These are phyloP conservation scores for Philhelius pedissequus DNA, from an alignment of 2,888 invertebrate genomes.

Conservation along the genomic window DNA sequence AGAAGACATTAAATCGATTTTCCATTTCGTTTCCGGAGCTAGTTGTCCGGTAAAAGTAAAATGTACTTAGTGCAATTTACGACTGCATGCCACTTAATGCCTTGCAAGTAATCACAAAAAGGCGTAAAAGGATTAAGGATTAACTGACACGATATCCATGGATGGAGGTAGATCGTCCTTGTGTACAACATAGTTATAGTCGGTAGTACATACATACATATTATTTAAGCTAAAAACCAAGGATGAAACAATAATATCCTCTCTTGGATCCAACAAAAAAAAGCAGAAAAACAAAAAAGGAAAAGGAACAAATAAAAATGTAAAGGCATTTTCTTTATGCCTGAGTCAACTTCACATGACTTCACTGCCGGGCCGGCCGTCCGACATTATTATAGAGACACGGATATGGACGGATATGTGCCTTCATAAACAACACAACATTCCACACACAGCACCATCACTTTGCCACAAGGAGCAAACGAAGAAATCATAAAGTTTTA, in stretches of 20 bases:
- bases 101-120: slow-evolving; percentile 63
- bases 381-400: slow-evolving; percentile 29
- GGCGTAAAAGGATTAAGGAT: slow-evolving; percentile 68
- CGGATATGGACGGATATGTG: slow-evolving; percentile 19
- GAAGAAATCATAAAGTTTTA: slow-evolving; percentile 68
- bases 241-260: slow-evolving; percentile 58
- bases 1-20: slow-evolving; percentile 53
- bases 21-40: slow-evolving; percentile 39
- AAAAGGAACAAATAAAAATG: slow-evolving; percentile 2
- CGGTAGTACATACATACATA: too few relatives aligned
- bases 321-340: slow-evolving; percentile 40
- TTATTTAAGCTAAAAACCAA: background rate
- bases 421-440: slow-evolving; percentile 31
- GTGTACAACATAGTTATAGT: background rate
- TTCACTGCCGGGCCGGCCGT: slow-evolving; percentile 24
- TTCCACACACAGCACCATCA: slow-evolving; percentile 34
- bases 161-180: slow-evolving; percentile 16
- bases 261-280: background rate
- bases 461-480: slow-evolving; percentile 13
- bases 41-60: slow-evolving; percentile 57
- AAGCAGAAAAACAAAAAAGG: background rate
- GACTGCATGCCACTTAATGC: slow-evolving; percentile 64
- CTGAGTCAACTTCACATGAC: slow-evolving; percentile 47
- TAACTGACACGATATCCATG: slow-evolving; percentile 49
- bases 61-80: slow-evolving; percentile 66